Conservation (phyloP, 2,113 vertebrate genomes). For the Noturus placidus region DNA sequence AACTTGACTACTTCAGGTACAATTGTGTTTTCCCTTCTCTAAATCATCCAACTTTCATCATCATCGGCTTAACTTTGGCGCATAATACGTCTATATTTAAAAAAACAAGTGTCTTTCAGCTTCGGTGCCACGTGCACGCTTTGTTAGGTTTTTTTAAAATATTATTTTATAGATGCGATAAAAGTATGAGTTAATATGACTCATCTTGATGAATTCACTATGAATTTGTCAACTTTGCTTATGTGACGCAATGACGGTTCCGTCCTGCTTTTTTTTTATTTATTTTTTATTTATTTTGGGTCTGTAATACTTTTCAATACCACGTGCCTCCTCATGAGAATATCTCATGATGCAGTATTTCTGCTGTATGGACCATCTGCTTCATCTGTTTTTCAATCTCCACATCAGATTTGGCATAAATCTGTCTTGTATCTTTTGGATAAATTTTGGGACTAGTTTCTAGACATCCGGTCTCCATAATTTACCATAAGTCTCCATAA, state of each 20-base stretch:
- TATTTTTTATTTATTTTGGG: no score
- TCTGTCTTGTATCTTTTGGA: neutral
- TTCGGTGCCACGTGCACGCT: neutral
- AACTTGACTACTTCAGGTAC: constrained; percentile 98
- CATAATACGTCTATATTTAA: neutral
- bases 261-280: neutral
- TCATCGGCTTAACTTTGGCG: neutral
- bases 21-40: neutral
- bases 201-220: no score
- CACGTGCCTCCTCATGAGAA: neutral
- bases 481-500: no score
- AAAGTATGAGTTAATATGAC: neutral
- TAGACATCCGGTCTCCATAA: neutral
- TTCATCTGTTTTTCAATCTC: neutral
- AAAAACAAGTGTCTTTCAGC: neutral
- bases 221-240: neutral
- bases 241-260: neutral
- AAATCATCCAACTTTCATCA: neutral
- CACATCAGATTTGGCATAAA: neutral
- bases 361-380: neutral
- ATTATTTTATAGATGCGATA: neutral
- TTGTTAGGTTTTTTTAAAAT: no score
- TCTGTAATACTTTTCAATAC: neutral
- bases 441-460: neutral
- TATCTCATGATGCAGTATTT: neutral